A percentile compares a stretch with the other conserved stretches of the same genome.
These are phyloP conservation scores for Peromyscus leucopus DNA, from an alignment of 2,113 vertebrate species.

Conservation along the genomic window DNA sequence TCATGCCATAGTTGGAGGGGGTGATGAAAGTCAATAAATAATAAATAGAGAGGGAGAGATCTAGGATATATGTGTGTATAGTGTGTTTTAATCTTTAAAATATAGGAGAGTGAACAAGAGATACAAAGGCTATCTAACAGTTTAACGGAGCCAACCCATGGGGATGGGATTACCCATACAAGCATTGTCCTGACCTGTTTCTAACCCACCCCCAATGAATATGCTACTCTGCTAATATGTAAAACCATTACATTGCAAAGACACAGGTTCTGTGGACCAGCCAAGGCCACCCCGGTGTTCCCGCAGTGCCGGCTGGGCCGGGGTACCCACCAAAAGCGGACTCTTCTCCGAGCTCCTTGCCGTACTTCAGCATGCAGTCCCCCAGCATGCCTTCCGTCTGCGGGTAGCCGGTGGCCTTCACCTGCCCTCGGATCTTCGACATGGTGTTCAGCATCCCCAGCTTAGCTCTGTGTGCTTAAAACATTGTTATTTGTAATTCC, in stretches of 20 bases:
- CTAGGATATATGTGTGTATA: background rate
- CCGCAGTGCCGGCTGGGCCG: no score
- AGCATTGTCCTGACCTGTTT: background rate
- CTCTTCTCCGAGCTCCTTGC: conserved; percentile 93
- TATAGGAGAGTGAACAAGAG: background rate
- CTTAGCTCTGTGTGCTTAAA: conserved; percentile 94
- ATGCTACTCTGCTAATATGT: background rate
- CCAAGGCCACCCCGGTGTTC: background rate
- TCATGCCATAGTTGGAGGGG: background rate
- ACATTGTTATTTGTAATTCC: conserved; percentile 73
- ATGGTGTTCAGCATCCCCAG: conserved; percentile 97
- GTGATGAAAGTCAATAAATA: no score
- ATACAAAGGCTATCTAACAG: background rate
- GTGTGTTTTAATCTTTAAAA: background rate
- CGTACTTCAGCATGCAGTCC: conserved; percentile 95
- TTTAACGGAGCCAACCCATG: background rate
- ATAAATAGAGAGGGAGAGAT: background rate
- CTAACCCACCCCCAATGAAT: background rate
- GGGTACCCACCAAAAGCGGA: conserved; percentile 93
- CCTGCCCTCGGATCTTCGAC: conserved; percentile 97
- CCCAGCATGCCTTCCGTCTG: conserved; percentile 96
- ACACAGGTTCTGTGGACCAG: background rate
- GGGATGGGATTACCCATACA: background rate
- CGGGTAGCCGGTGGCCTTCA: conserved; percentile 95
- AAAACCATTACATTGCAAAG: background rate